These are phyloP conservation scores for Chymomyza fuscimana DNA, from an alignment of 2,888 invertebrate species.

Conservation along the genomic window DNA sequence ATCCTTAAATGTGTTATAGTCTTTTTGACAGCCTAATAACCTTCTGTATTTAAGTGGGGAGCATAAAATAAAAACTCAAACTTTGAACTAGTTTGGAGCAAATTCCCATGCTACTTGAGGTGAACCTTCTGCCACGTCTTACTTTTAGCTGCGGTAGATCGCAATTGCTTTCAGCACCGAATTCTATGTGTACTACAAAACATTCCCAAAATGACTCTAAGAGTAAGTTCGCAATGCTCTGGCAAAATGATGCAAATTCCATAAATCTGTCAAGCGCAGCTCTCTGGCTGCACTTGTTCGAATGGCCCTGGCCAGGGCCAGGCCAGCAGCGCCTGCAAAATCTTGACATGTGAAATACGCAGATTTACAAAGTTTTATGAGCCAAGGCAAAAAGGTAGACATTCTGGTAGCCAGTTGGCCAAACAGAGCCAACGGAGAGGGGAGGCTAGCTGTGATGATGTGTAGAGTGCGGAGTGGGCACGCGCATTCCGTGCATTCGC, in stretches of 20 bases:
- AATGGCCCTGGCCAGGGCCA: slow-evolving; percentile 25
- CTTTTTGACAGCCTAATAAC: neutral
- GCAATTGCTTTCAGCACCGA: slow-evolving; percentile 19
- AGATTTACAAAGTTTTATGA: slow-evolving; percentile 75
- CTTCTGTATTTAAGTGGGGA: neutral
- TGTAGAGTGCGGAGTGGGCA: slow-evolving; percentile 14
- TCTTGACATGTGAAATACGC: slow-evolving; percentile 76
- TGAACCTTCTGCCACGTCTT: neutral
- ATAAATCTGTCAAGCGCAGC: slow-evolving; percentile 73
- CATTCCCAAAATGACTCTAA: slow-evolving; percentile 36
- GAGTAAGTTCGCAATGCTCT: slow-evolving; percentile 32
- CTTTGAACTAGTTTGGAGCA: neutral
- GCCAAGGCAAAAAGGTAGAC: slow-evolving; percentile 47
- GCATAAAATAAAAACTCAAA: neutral
- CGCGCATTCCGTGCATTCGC: slow-evolving; percentile 69
- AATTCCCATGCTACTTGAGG: neutral
- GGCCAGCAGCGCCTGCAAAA: slow-evolving; percentile 52
- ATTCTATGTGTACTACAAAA: slow-evolving; percentile 27
- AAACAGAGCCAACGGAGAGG: neutral
- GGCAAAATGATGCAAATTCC: slow-evolving; percentile 68
- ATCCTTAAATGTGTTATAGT: neutral
- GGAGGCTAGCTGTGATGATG: slow-evolving; percentile 1
- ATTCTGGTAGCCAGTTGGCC: slow-evolving; percentile 20
- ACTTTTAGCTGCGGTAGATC: slow-evolving; percentile 45
- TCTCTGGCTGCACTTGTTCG: slow-evolving; percentile 64